Percentiles rank a stretch among this genome's conserved stretches.
Conservation (phyloP, 2,113 vertebrate genomes). For the Bolborhynchus lineola region DNA sequence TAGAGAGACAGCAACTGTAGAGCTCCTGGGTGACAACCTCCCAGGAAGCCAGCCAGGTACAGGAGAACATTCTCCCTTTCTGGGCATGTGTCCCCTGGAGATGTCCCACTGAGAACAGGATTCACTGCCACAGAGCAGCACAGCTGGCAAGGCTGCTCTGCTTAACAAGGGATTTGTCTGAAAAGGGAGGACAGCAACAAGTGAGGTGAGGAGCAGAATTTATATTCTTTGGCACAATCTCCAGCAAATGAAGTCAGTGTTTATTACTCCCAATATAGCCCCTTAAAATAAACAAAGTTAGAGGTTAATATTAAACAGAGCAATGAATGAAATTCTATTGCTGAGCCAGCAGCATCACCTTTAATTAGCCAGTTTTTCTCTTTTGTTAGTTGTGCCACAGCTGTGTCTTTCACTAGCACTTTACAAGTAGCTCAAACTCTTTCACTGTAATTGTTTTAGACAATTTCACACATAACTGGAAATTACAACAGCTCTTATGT, state of each 20-base stretch:
- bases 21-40: background rate
- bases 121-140: background rate
- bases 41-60: background rate
- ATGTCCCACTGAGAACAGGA: background rate
- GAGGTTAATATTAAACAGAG: background rate
- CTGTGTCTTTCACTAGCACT: background rate
- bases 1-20: background rate
- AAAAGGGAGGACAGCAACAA: background rate
- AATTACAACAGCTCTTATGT: background rate
- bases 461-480: background rate
- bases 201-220: background rate
- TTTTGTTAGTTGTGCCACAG: background rate
- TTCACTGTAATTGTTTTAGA: background rate
- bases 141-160: background rate
- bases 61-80: background rate
- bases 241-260: background rate
- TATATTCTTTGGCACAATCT: background rate
- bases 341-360: constrained; percentile 19
- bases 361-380: background rate
- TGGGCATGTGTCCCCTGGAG: background rate
- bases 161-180: background rate
- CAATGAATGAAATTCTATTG: background rate
- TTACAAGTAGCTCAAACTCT: background rate
- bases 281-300: constrained; percentile 16
- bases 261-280: background rate